Evolutionary conservation across 1,140 invertebrate species (phyloP).

Genomic region (Heliconius hermathena): DNA sequence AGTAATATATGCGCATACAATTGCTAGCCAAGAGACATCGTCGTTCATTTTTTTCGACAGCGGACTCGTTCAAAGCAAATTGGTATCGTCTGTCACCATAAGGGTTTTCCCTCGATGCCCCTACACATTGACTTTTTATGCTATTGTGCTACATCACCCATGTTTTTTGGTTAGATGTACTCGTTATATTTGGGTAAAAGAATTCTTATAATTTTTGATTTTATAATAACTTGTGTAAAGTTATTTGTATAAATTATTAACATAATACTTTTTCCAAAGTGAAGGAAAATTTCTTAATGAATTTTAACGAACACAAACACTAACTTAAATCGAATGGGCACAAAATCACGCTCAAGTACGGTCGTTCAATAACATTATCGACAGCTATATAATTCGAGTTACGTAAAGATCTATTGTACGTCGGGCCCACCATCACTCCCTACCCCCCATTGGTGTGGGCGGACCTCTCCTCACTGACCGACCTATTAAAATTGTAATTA

Average conservation of each 20-base stretch:
- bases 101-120: constrained; percentile 39
- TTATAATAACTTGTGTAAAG: background rate
- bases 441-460: constrained; percentile 12
- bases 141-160: constrained; percentile 1
- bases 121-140: constrained; percentile 22
- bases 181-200: background rate
- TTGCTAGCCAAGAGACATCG: constrained; percentile 35
- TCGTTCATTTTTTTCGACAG: constrained; percentile 42
- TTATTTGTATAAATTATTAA: background rate
- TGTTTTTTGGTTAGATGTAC: background rate
- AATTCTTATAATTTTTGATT: background rate
- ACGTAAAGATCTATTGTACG: constrained; percentile 65
- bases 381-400: constrained; percentile 70
- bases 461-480: constrained; percentile 56
- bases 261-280: background rate
- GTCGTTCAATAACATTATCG: constrained; percentile 57
- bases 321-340: constrained; percentile 14
- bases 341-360: constrained; percentile 27
- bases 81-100: constrained; percentile 42
- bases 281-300: background rate
- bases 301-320: background rate
- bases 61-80: constrained; percentile 41
- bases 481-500: constrained; percentile 78
- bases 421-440: constrained; percentile 22
- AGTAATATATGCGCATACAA: constrained; percentile 43